Percentiles rank a stretch among this genome's conserved stretches.
These are phyloP conservation scores for Dysmachus trigonus DNA, from an alignment of 2,888 invertebrate species.

Conservation along the genomic window DNA sequence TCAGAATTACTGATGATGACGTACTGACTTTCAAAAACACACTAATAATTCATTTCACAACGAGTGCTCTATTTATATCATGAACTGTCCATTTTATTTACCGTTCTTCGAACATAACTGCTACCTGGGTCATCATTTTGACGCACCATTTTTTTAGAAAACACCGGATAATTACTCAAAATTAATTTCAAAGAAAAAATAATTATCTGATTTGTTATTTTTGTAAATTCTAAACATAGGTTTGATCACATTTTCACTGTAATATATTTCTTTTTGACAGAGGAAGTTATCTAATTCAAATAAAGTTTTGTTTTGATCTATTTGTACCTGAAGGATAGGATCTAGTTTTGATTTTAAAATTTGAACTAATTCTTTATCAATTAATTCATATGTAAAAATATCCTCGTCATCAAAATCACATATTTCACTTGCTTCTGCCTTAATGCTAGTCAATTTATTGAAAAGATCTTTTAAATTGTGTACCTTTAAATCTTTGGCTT, in stretches of 20 bases:
- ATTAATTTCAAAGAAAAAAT: no score
- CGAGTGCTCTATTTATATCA: no score
- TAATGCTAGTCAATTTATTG: constrained; percentile 33
- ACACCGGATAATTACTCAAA: no score
- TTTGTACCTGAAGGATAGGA: constrained; percentile 10
- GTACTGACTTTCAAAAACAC: no score
- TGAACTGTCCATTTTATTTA: no score
- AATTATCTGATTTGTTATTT: background rate
- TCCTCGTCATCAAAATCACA: constrained; percentile 28
- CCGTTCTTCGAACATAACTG: no score
- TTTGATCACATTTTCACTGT: constrained; percentile 5
- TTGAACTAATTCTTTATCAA: constrained; percentile 16
- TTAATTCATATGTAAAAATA: constrained; percentile 30
- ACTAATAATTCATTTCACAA: no score
- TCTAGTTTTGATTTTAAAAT: constrained; percentile 26
- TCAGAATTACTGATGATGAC: no score
- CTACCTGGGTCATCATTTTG: no score
- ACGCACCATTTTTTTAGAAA: no score
- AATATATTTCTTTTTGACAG: constrained; percentile 5
- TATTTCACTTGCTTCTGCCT: constrained; percentile 13
- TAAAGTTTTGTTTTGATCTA: constrained; percentile 16
- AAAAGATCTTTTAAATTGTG: constrained; percentile 28
- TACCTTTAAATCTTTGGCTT: constrained; percentile 35
- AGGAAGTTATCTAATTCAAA: constrained; percentile 34
- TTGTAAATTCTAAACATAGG: background rate